phyloP scores from a whole-genome alignment of 2,113 vertebrate genomes.

The Eulemur rufifrons region DNA sequence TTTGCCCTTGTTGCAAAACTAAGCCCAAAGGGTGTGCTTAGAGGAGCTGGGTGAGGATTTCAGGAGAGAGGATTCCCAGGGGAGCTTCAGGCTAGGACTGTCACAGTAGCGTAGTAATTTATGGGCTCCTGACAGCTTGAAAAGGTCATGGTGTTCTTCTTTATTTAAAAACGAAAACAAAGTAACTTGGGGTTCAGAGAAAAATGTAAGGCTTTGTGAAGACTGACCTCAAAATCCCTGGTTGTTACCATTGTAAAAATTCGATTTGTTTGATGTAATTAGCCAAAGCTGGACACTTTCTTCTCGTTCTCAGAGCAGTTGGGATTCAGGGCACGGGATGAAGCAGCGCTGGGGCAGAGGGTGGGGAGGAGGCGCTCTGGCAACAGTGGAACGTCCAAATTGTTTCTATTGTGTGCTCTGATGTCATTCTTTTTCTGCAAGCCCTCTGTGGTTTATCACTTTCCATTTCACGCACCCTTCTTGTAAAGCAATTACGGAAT shows the following conservation, averaged over 20 bases:
- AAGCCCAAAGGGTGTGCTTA: background rate
- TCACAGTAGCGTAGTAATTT: slow-evolving; percentile 40
- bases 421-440: background rate
- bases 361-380: background rate
- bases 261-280: slow-evolving; percentile 17
- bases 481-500: background rate
- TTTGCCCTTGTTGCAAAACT: background rate
- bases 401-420: background rate
- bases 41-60: slow-evolving; percentile 40
- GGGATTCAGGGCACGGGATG: background rate
- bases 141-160: slow-evolving; percentile 53
- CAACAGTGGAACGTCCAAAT: background rate
- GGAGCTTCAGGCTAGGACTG: slow-evolving; percentile 31
- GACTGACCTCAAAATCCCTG: slow-evolving; percentile 4
- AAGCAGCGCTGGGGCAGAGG: background rate
- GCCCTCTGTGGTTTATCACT: background rate
- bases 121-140: slow-evolving; percentile 44
- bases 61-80: background rate
- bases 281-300: background rate
- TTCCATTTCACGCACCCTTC: background rate
- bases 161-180: slow-evolving; percentile 29
- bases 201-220: slow-evolving; percentile 23
- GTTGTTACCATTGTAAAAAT: slow-evolving; percentile 38
- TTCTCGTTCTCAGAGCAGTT: background rate
- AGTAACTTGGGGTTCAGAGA: slow-evolving; percentile 36